A percentile compares a stretch with the other conserved stretches of the same genome.
phyloP scores from a whole-genome alignment of 2,888 invertebrate genomes.

The Laspeyria flexula region DNA sequence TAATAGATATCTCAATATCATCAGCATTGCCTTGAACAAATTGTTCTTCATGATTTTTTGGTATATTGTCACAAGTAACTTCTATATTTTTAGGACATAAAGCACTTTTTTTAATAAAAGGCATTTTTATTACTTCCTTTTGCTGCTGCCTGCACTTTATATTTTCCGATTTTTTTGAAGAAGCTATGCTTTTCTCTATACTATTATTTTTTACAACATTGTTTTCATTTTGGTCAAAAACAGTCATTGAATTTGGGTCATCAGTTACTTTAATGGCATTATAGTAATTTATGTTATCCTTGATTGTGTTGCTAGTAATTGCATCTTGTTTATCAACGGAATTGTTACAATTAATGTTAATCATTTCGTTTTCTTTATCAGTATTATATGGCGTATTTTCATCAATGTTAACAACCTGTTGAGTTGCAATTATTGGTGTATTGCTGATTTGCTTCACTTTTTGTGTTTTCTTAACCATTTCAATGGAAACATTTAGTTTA shows the following conservation, averaged over 20 bases:
- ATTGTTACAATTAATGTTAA: constrained; percentile 8
- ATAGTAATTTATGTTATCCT: constrained; percentile 14
- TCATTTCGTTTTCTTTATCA: constrained; percentile 28
- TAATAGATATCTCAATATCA: constrained; percentile 75
- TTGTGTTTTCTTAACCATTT: constrained; percentile 73
- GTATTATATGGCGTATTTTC: constrained; percentile 58
- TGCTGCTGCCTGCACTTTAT: constrained; percentile 11
- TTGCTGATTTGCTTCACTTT: constrained; percentile 38
- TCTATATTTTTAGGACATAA: constrained; percentile 38
- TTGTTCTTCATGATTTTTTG: constrained; percentile 38
- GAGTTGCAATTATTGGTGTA: constrained; percentile 22
- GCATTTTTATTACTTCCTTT: constrained; percentile 40
- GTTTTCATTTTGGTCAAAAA: constrained; percentile 4
- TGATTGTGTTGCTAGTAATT: constrained; percentile 3
- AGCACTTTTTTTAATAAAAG: constrained; percentile 64
- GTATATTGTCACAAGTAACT: constrained; percentile 23
- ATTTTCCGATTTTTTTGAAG: constrained; percentile 6
- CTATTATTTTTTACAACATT: constrained; percentile 1
- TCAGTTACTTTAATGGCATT: constrained; percentile 2
- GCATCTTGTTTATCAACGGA: constrained; percentile 1
- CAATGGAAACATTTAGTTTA: constrained; percentile 80
- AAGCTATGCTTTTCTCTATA: background rate
- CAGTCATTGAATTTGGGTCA: background rate
- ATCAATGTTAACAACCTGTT: constrained; percentile 56
- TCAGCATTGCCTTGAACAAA: constrained; percentile 48